Evolutionary conservation across 2,113 vertebrate species (phyloP).

Genomic region (Phrynosoma blainvillii): DNA sequence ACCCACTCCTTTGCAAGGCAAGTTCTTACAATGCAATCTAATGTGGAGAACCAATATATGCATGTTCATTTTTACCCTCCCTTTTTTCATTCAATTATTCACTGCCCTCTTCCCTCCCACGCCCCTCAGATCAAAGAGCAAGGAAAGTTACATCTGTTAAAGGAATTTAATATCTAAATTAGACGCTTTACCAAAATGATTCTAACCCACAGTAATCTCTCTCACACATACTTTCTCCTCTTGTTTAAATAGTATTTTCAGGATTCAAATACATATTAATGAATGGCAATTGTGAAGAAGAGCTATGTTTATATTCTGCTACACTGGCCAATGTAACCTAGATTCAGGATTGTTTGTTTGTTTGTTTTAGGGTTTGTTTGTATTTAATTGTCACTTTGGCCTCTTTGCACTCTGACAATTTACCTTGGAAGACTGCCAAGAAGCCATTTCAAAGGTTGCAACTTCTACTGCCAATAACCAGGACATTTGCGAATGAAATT

Average conservation of each 20-base stretch:
- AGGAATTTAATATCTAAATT: conserved; percentile 68
- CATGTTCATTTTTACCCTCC: conserved; percentile 11
- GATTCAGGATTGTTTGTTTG: not conserved
- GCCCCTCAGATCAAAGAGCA: conserved; percentile 58
- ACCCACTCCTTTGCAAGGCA: conserved; percentile 41
- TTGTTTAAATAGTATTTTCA: conserved; percentile 32
- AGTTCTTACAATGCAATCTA: conserved; percentile 55
- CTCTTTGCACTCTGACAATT: conserved; percentile 1
- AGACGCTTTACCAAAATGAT: conserved; percentile 61
- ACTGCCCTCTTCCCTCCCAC: conserved; percentile 50
- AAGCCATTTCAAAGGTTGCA: conserved; percentile 1
- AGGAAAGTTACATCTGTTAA: conserved; percentile 54
- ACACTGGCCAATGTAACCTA: not conserved
- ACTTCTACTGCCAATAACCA: not conserved
- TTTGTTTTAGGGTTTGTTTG: not conserved
- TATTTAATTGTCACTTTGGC: not conserved
- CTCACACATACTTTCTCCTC: conserved; percentile 16
- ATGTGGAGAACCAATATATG: conserved; percentile 5
- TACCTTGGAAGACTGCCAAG: not conserved
- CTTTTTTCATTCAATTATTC: conserved; percentile 55
- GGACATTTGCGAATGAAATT: conserved; percentile 19
- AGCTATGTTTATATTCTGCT: conserved; percentile 35
- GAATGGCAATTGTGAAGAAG: conserved; percentile 11
- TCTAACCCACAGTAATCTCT: conserved; percentile 58
- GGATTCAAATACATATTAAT: conserved; percentile 51